These are phyloP conservation scores for Scatophagus argus DNA, from an alignment of 2,113 vertebrate species.

Conservation along the genomic window DNA sequence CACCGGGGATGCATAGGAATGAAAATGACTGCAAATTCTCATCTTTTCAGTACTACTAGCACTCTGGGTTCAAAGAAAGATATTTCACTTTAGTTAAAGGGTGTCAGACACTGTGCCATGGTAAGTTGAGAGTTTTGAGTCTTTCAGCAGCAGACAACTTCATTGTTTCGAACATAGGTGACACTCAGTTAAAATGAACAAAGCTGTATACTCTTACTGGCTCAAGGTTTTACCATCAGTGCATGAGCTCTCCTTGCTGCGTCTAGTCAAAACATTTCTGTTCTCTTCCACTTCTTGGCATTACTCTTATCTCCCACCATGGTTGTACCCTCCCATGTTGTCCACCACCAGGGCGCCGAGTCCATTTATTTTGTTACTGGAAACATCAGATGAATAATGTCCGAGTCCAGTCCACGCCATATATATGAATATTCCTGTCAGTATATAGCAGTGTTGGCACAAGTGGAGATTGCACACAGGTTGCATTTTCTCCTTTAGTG, in stretches of 20 bases:
- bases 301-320: slow-evolving; percentile 19
- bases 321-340: slow-evolving; percentile 5
- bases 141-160: neutral
- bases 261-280: slow-evolving; percentile 19
- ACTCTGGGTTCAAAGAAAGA: neutral
- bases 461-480: slow-evolving; percentile 57
- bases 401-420: neutral
- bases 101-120: neutral
- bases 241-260: slow-evolving; percentile 6
- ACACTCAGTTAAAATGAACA: too few species aligned
- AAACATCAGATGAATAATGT: slow-evolving; percentile 20
- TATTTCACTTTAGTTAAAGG: neutral
- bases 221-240: neutral
- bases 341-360: neutral
- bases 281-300: slow-evolving; percentile 2
- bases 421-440: slow-evolving; percentile 20
- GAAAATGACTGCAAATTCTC: neutral
- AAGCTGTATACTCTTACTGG: neutral
- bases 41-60: neutral
- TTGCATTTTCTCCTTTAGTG: slow-evolving; percentile 54
- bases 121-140: neutral
- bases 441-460: slow-evolving; percentile 32
- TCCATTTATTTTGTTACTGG: slow-evolving; percentile 15
- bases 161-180: too few species aligned
- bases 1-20: neutral